A percentile compares a stretch with the other conserved stretches of the same genome.
Conservation (phyloP, 1,140 invertebrate genomes). For the Drosophila teissieri region DNA sequence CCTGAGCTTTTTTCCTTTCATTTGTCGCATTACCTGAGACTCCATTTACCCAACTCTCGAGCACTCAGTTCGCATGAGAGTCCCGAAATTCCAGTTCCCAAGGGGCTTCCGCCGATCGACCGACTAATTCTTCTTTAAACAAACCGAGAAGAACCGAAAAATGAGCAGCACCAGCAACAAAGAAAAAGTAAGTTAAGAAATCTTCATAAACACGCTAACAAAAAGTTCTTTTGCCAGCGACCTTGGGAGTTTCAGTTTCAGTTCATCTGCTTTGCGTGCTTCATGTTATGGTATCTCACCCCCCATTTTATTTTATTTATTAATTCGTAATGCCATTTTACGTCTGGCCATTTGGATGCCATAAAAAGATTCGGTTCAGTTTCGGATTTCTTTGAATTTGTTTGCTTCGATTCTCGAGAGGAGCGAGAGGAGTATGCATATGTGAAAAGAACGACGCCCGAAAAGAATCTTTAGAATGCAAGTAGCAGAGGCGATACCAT, state of each 20-base stretch:
- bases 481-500: conserved; percentile 29
- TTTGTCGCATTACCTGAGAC: conserved; percentile 57
- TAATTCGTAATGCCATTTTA: conserved; percentile 64
- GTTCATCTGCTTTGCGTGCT: conserved; percentile 46
- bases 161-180: conserved; percentile 6
- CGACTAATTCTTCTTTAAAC: conserved; percentile 78
- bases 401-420: neutral
- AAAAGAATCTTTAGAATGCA: conserved; percentile 37
- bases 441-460: conserved; percentile 8
- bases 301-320: conserved; percentile 45
- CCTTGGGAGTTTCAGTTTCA: conserved; percentile 70
- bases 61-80: conserved; percentile 1
- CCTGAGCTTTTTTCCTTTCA: conserved; percentile 37
- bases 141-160: conserved; percentile 48
- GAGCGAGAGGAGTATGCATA: neutral
- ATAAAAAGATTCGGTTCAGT: conserved; percentile 31
- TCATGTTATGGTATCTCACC: conserved; percentile 27
- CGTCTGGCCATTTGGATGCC: conserved; percentile 41
- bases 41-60: conserved; percentile 2
- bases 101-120: conserved; percentile 43
- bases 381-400: conserved; percentile 22
- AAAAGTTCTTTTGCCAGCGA: conserved; percentile 63
- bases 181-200: conserved; percentile 37
- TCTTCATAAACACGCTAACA: conserved; percentile 68
- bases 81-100: conserved; percentile 58